Conservation (phyloP, 2,113 vertebrate genomes). For the Phalacrocorax carbo region DNA sequence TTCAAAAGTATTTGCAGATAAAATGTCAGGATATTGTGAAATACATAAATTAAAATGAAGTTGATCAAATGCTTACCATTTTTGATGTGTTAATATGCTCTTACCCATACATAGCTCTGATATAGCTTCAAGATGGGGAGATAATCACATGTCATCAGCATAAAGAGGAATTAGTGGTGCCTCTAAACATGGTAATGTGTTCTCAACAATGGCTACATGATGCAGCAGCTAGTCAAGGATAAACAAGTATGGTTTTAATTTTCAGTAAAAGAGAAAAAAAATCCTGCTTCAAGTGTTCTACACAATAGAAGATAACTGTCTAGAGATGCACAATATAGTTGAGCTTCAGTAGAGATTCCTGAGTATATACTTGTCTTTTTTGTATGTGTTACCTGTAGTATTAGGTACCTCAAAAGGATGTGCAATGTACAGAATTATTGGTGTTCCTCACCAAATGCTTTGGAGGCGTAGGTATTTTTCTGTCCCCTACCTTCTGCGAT, state of each 20-base stretch:
- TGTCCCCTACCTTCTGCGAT: neutral
- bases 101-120: neutral
- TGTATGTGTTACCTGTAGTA: neutral
- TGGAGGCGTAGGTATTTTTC: neutral
- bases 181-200: neutral
- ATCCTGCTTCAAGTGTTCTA: neutral
- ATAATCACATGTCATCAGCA: neutral
- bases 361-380: neutral
- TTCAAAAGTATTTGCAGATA: neutral
- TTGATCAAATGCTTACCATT: neutral
- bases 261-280: neutral
- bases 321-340: neutral
- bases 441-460: neutral
- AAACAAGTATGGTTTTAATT: neutral
- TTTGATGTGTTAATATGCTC: neutral
- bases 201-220: neutral
- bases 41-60: neutral
- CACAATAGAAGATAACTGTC: neutral
- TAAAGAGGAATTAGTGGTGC: neutral
- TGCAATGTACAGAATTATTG: neutral
- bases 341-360: neutral
- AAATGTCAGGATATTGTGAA: neutral
- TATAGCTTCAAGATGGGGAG: accelerated
- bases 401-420: neutral
- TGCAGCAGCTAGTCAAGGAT: neutral